Base-by-base conservation (phyloP, 2,797 vertebrate species). In the Trichosurus vulpecula region DNA sequence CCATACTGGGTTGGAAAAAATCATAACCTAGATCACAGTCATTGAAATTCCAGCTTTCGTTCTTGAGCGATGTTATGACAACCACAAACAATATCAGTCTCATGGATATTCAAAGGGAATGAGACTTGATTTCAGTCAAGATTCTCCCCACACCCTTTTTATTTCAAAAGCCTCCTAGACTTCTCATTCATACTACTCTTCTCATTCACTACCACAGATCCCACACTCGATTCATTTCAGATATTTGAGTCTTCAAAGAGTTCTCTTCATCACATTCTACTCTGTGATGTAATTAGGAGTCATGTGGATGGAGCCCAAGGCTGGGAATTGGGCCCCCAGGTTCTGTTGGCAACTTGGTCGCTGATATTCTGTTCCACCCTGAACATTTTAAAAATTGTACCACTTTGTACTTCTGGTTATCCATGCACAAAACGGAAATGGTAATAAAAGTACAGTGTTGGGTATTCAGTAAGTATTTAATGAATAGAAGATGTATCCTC, bases 51-150 rank as follows among this genome's bases (percentile, higher is more conserved):
- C 1, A 1, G 27, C 94, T 66, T 90, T 93, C 56, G 0, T 93
- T 96, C 96, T 55, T 92, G 8, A 54, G 31, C 13, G 90, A 74
- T 90, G 95, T 97, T 89, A 95, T 22, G 74, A 95, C 91, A 95
- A 91, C 95, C 91, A 16, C 61, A 66, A 5, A 95, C 57, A 57
- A 52, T 56, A 56, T 92, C 91, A 0, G n/a, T 54, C 93, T 96
- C 55, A 0, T 13, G 54, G 94, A 55, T 29, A 58, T 25, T 87
- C 56, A 52, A 51, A 54, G 66, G 52, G 56, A 30, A 58, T 0
- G 51, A 51, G 91, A 27, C 81, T 55, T 27, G 29, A 81, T 6
- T 29, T 9, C 61, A 56, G 55, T 6, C 66, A 51, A 87, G 74
- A 87, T 52, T 47, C 90, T 54, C 47, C 16, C 47, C 0, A 10